Conservation (phyloP, 2,113 vertebrate genomes). For the Cheirogaleus medius region DNA sequence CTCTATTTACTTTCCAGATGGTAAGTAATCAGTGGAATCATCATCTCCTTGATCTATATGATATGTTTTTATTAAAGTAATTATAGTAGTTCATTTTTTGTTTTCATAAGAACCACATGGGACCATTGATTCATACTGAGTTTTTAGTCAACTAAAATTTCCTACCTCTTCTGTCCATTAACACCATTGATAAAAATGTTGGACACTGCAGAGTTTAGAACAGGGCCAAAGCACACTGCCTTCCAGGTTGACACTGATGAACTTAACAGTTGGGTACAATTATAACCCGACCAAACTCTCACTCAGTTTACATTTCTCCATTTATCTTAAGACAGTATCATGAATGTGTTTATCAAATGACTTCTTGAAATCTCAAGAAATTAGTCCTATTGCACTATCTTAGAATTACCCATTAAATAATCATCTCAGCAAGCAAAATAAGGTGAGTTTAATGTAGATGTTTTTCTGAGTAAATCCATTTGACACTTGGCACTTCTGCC, state of each 20-base stretch:
- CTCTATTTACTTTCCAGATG: slow-evolving; percentile 14
- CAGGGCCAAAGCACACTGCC: background rate
- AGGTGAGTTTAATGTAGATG: background rate
- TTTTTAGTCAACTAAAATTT: slow-evolving; percentile 17
- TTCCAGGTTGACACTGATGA: background rate
- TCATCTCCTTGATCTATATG: background rate
- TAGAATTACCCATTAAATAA: background rate
- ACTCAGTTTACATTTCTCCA: background rate
- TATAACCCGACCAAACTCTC: background rate
- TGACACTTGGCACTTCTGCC: background rate
- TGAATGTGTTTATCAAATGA: background rate
- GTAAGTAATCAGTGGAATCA: background rate
- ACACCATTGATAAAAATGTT: background rate
- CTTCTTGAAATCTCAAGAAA: background rate
- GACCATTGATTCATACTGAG: background rate
- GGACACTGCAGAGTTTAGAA: background rate
- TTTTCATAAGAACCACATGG: background rate
- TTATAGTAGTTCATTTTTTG: background rate
- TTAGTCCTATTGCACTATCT: background rate
- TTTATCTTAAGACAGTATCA: slow-evolving; percentile 8
- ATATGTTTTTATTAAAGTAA: background rate
- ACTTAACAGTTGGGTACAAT: background rate
- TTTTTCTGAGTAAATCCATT: background rate
- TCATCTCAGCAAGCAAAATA: slow-evolving; percentile 29
- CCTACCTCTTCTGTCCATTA: background rate